These are phyloP conservation scores for Hippocampus guttulatus DNA, from an alignment of 2,113 vertebrate genomes.

Conservation along the genomic window DNA sequence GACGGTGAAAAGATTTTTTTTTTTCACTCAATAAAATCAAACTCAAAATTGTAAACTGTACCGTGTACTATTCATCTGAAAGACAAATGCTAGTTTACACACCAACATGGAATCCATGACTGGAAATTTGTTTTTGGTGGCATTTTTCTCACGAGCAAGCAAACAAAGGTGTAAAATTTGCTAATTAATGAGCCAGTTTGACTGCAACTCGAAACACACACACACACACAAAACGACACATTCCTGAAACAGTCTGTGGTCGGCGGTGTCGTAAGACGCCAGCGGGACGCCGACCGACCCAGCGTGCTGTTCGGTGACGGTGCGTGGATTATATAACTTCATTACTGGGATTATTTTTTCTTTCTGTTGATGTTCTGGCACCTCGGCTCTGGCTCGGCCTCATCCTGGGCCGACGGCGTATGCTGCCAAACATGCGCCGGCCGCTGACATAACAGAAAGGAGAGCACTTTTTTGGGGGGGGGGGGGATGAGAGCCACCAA, in stretches of 20 bases:
- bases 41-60: too few relatives aligned
- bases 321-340: conserved; percentile 59
- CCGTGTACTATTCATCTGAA: too few relatives aligned
- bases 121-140: background rate
- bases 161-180: background rate
- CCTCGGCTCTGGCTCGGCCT: conserved; percentile 38
- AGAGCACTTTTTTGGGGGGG: conserved; percentile 25
- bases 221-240: conserved; percentile 31
- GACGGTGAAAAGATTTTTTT: background rate
- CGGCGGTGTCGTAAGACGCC: conserved; percentile 45
- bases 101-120: background rate
- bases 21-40: too few relatives aligned
- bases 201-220: conserved; percentile 38
- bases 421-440: conserved; percentile 35
- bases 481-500: background rate
- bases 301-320: conserved; percentile 10
- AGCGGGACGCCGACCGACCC: conserved; percentile 42
- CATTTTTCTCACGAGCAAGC: background rate
- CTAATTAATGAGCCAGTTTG: conserved; percentile 33
- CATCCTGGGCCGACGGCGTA: conserved; percentile 29
- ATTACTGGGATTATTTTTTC: conserved; percentile 48
- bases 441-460: conserved; percentile 42
- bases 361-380: conserved; percentile 47
- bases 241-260: conserved; percentile 55
- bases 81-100: background rate